Evolutionary conservation across 2,113 vertebrate genomes (phyloP), one percentile per base, ranked within the genome.

Genomic region (Scatophagus argus): DNA sequence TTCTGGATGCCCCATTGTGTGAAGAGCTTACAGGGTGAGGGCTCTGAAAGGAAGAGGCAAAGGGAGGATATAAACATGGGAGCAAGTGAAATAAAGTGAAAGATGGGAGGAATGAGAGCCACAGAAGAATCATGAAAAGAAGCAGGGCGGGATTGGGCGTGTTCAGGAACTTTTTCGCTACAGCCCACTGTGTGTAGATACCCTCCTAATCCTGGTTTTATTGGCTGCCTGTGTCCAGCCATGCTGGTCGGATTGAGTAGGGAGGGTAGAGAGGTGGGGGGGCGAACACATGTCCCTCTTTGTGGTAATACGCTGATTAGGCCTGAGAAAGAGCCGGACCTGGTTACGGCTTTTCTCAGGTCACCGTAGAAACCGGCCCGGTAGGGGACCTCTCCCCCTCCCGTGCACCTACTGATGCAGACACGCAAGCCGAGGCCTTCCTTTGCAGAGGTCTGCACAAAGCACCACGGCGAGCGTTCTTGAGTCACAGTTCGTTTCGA

Each of bases 311-410:
- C 82, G 91, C 91, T 93, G 92, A 94, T 93, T 94, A 95, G 92
- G 93, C 94, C 96, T 96, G 96, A 97, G 96, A 97, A 97, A 96
- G 96, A 92, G 96, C 95, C 95, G 95, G 94, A 96, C 94, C 97
- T 98, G 95, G 96, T 97, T 98, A 96, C 94, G 91, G 96, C 95
- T 94, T 96, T 96, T 96, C 94, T 95, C 90, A 94, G 94, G 96
- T 98, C 96, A 96, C 97, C 97, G 94, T 97, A 97, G 97, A 96
- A 98, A 99, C 98, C 91, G 73, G 92, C 97, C 94, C 95, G 74
- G 95, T 96, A 94, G 97, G 98, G 96, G 95, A 95, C 94, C 96
- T 95, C 95, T 66, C 87, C 82, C 77, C 85, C 82, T 31, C 69
- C 65, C 43, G 71, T 25, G 62, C 78, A 83, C 73, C 91, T 83